Evolutionary conservation across 2,888 invertebrate genomes (phyloP), one percentile per base, ranked within the genome.

Genomic region (Perdita meconis): DNA sequence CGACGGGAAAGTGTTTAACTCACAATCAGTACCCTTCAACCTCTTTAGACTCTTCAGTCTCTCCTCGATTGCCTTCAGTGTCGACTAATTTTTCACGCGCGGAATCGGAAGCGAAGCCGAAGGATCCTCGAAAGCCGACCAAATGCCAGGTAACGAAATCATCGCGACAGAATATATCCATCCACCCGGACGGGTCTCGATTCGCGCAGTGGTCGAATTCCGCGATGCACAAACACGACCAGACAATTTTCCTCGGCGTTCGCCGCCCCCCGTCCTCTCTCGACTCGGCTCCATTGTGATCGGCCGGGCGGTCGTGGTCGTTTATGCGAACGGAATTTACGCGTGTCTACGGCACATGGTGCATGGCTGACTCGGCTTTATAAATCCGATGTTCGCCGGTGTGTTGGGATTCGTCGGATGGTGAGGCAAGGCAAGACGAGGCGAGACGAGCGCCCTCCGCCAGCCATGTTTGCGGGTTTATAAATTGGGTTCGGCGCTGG

Each of bases 381-480:
- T 86, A 89, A 89, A 89, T 88, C 86, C 84, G 81, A 86, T 85
- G 87, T 87, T 84, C 84, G 66, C 78, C n/a, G 84, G 85, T 84
- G 86, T 80, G 86, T 76, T 74, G 87, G 86, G 82, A 89, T 89
- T 88, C 85, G 80, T 65, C 72, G 66, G 70, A 50, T 59, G 72
- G 66, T 53, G 67, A 55, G 76, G 70, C 67, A 68, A 73, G 69
- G 69, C 71, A 73, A 60, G 59, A 51, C 57, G 78, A 67, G 56
- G 65, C 68, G 77, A 79, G 76, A 74, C 73, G 80, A 67, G 80
- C 74, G 71, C 77, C 78, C 77, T 75, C 72, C 89, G 86, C 83
- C 90, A 90, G 91, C 92, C 92, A 92, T 91, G 91, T 92, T 92
- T 92, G 92, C 92, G 92, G 92, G 89, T 90, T 92, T 91, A 92